phyloP scores from a whole-genome alignment of 2,797 vertebrate genomes.

The Martes flavigula region DNA sequence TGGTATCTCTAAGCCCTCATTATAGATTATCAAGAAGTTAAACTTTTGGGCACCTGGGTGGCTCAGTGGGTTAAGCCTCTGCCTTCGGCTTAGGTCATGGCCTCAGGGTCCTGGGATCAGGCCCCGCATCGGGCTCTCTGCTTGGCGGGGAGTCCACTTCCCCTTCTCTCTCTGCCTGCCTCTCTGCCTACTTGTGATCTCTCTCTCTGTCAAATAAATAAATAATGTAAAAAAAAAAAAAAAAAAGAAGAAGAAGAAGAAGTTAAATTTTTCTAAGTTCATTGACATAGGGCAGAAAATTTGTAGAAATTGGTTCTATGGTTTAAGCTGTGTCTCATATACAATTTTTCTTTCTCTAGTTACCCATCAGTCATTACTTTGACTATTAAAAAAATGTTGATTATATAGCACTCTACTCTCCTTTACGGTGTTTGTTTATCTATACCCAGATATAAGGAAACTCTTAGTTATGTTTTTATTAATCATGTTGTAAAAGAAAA shows the following conservation, averaged over 20 bases:
- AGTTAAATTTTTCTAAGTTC: background rate
- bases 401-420: background rate
- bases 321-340: background rate
- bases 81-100: no score
- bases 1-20: background rate
- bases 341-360: background rate
- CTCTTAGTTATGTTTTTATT: background rate
- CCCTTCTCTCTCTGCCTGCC: no score
- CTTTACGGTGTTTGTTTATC: background rate
- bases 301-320: background rate
- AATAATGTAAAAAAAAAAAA: no score
- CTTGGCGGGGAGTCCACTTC: no score
- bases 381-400: background rate
- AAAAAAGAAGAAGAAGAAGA: background rate
- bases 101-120: no score
- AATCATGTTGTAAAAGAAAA: background rate
- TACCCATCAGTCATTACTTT: background rate
- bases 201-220: no score
- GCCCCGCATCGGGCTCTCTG: no score
- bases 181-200: no score
- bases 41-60: background rate
- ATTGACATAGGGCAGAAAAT: background rate
- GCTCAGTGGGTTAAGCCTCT: no score
- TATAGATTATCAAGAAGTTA: background rate
- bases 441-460: background rate